Conservation (phyloP, 2,888 invertebrate species). For the Hyppa rectilinea region DNA sequence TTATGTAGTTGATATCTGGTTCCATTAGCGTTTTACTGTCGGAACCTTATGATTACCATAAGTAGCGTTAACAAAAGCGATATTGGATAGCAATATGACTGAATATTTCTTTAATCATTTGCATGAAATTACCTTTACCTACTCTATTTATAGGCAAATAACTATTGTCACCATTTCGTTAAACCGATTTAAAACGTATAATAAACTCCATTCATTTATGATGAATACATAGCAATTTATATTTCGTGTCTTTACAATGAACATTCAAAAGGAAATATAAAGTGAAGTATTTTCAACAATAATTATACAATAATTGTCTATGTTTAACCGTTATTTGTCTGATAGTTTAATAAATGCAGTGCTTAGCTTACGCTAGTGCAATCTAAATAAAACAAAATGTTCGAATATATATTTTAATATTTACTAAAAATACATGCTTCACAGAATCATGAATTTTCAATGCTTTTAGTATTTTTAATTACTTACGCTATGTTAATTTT, state of each 20-base stretch:
- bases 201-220: too few relatives aligned
- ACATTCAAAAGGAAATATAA: too few relatives aligned
- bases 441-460: neutral
- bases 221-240: too few relatives aligned
- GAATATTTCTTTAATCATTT: neutral
- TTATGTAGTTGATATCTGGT: conserved; percentile 51
- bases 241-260: too few relatives aligned
- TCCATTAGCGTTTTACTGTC: conserved; percentile 64
- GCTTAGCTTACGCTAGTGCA: neutral
- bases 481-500: neutral
- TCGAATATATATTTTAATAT: neutral
- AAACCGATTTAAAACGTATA: too few relatives aligned
- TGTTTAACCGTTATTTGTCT: too few relatives aligned
- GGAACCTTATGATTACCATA: conserved; percentile 56
- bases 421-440: neutral
- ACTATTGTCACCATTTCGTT: too few relatives aligned
- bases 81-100: neutral
- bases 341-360: too few relatives aligned
- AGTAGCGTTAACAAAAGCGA: conserved; percentile 39
- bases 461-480: neutral
- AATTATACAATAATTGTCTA: too few relatives aligned
- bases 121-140: neutral
- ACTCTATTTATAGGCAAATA: too few relatives aligned
- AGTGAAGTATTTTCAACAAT: too few relatives aligned
- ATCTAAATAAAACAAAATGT: neutral